phyloP scores from a whole-genome alignment of 2,113 vertebrate genomes.

The Petromus typicus region DNA sequence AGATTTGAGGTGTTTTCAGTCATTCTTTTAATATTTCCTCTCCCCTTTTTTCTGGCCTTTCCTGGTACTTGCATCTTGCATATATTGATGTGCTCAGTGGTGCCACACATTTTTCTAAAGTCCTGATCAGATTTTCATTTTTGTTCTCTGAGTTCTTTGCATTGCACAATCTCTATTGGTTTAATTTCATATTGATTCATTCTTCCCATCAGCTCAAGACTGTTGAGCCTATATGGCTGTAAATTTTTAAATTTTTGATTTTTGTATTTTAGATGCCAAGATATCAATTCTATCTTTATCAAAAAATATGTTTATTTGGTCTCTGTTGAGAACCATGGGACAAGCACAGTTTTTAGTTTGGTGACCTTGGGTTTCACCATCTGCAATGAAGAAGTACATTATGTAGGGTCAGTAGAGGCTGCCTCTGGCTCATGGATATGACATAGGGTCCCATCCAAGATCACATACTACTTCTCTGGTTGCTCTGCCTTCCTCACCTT shows the following conservation, averaged over 20 bases:
- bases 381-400: background rate
- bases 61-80: background rate
- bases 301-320: background rate
- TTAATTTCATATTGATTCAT: background rate
- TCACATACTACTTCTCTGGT: background rate
- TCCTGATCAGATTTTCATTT: background rate
- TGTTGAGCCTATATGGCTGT: background rate
- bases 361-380: background rate
- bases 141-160: background rate
- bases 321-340: background rate
- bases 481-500: background rate
- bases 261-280: background rate
- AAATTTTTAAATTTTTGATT: constrained; percentile 3
- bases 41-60: background rate
- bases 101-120: background rate
- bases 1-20: constrained; percentile 9
- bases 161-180: background rate
- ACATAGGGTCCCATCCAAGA: background rate
- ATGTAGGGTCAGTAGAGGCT: background rate
- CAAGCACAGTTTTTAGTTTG: background rate
- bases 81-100: background rate
- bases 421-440: background rate
- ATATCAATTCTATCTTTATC: background rate
- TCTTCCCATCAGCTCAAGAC: background rate
- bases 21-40: constrained; percentile 22